Base-by-base conservation (phyloP, 2,113 vertebrate genomes). In the Pseudopipra pipra region DNA sequence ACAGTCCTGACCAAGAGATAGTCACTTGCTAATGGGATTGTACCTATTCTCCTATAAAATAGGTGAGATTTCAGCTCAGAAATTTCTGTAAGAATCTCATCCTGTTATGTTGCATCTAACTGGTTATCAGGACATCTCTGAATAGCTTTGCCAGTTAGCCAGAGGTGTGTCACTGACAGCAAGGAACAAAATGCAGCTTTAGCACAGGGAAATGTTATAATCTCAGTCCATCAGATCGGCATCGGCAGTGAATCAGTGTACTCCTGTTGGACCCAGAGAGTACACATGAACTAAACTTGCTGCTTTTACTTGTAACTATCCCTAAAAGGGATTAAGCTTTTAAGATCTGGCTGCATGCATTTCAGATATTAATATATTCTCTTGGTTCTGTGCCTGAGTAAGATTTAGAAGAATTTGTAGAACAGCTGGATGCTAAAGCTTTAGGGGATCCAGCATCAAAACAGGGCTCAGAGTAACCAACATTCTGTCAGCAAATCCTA, bases 361-460 rank as follows among this genome's bases (percentile, higher is more conserved):
- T 93, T 85, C 68, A 56, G 79, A 86, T 88, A 68, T 46, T 91
- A 94, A 78, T 95, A 52, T 30, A 13, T 73, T 85, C 22, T 77
- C 76, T 77, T 94, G 85, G 77, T 74, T 70, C 77, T 76, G 28
- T 93, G 86, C 88, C 95, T 68, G 31, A 79, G 11, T 28, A 63
- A 94, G 87, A 70, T 83, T 89, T 66, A 82, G 68, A 86, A 72
- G 77, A 90, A 85, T 92, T 96, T 79, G 68, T 54, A 94, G 74
- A 95, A 46, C 75, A 95, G 81, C 75, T 92, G 84, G 61, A 67
- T 0, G 0, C 67, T 95, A 44, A 83, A 89, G 54, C 51, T 94
- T 84, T 62, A 80, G 83, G 78, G 87, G 56, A 61, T 72, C 8
- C 49, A 93, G 43, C 3, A 0, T 94, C 79, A 75, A 86, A 93